phyloP scores from a whole-genome alignment of 2,888 invertebrate species.

The Philonicus albiceps region DNA sequence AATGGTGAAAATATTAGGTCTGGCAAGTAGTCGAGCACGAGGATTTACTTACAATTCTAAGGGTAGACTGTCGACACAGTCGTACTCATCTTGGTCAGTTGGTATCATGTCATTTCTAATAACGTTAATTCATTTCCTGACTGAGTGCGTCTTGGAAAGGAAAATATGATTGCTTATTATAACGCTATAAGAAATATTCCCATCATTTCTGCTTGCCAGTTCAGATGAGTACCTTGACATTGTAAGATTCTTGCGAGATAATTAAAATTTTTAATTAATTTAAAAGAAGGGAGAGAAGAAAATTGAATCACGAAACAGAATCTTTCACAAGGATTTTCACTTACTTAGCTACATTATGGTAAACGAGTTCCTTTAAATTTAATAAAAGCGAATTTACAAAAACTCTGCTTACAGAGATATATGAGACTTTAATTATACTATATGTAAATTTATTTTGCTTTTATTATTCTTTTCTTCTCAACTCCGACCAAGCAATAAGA shows the following conservation, averaged over 20 bases:
- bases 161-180: background rate
- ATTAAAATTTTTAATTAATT: background rate
- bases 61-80: background rate
- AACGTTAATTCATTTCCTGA: background rate
- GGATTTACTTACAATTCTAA: background rate
- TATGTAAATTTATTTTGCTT: background rate
- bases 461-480: no score
- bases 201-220: background rate
- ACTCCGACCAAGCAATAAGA: no score
- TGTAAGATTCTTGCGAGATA: background rate
- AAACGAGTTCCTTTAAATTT: background rate
- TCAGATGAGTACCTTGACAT: background rate
- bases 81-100: background rate
- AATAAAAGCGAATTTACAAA: background rate
- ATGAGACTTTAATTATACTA: no score
- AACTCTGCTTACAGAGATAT: background rate
- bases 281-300: background rate
- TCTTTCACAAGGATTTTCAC: background rate
- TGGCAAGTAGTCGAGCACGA: background rate
- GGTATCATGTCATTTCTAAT: background rate
- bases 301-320: background rate
- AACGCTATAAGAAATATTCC: background rate
- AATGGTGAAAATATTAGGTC: background rate
- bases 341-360: background rate
- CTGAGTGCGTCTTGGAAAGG: background rate